Conservation (phyloP, 2,888 invertebrate genomes). For the Helicoverpa assulta region DNA sequence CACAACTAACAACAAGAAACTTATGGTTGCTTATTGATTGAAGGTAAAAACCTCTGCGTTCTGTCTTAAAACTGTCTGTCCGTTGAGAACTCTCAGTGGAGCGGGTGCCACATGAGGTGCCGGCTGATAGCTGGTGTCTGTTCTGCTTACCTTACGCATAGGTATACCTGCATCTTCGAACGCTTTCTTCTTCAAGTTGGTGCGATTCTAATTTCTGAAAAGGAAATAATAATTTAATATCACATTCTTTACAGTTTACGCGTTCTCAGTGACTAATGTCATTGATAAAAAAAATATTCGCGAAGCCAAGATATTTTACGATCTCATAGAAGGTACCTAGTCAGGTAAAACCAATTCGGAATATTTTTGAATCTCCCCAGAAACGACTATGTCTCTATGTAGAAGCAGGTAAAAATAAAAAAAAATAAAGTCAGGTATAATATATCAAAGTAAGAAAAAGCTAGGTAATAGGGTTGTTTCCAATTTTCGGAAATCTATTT, state of each 20-base stretch:
- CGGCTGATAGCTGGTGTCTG: constrained; percentile 81
- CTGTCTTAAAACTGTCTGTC: constrained; percentile 86
- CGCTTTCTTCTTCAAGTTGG: constrained; percentile 96
- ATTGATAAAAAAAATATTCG: too few relatives aligned
- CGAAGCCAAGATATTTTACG: too few relatives aligned
- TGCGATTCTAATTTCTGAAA: constrained; percentile 95
- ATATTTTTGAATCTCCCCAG: too few relatives aligned
- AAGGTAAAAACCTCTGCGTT: constrained; percentile 89
- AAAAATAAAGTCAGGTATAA: too few relatives aligned
- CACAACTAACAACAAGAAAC: constrained; percentile 69
- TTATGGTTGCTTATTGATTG: constrained; percentile 77
- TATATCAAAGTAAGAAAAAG: too few relatives aligned
- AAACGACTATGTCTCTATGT: too few relatives aligned
- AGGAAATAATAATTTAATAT: constrained; percentile 57
- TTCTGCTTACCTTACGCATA: constrained; percentile 91
- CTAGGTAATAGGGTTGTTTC: too few relatives aligned
- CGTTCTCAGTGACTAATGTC: neutral
- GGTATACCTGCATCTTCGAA: constrained; percentile 96
- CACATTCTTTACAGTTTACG: neutral
- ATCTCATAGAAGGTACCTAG: too few relatives aligned
- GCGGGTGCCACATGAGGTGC: constrained; percentile 77
- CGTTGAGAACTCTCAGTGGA: constrained; percentile 77
- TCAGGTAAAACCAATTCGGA: too few relatives aligned
- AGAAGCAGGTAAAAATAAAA: too few relatives aligned
- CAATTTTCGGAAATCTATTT: too few relatives aligned